Base-by-base conservation (phyloP, 2,888 invertebrate genomes). In the Chorisops tibialis region DNA sequence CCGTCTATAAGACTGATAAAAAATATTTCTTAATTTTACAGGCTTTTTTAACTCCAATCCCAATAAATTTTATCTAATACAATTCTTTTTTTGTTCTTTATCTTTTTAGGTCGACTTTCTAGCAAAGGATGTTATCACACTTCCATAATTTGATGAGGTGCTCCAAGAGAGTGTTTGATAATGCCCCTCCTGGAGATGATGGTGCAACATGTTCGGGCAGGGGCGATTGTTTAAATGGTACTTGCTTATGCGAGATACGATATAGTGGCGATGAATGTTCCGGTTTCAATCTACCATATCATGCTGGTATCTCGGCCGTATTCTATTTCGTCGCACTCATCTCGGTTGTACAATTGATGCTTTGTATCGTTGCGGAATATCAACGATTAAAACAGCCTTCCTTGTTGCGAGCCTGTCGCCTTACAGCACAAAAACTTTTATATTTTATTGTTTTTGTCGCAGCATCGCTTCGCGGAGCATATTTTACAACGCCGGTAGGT, bases 191-290 rank as follows among this genome's bases (percentile, higher is more conserved):
- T 70, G 68, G 68, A 48, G 72, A 72, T 67, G 61, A 66, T 62
- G 69, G 70, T 69, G 73, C 75, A 63, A 74, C 76, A 65, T 94
- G 94, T 80, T 93, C 91, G 72, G 93, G 93, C 66, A 88, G 91
- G 66, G 94, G 94, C 18, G 94, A 94, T 80, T 94, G 94, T 79
- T 85, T 90, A 75, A 92, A 94, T 77, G 93, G 93, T 67, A 93
- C 92, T 59, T 94, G 94, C 75, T 83, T 93, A 69, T 94, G 94
- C 79, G 93, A 93, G 82, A 94, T 94, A 70, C 84, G 87, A 60
- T 95, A 88, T 77, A 84, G 92, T 64, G 94, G 94, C 9, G 87
- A 88, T 64, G 85, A 88, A 72, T 91, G 94, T 75, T 87, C 88
- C 63, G 87, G 88, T 24, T 91, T 89, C 66, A 93, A 94, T 79